Evolutionary conservation across 1,140 invertebrate species (phyloP).

Genomic region (Onthophagus taurus): DNA sequence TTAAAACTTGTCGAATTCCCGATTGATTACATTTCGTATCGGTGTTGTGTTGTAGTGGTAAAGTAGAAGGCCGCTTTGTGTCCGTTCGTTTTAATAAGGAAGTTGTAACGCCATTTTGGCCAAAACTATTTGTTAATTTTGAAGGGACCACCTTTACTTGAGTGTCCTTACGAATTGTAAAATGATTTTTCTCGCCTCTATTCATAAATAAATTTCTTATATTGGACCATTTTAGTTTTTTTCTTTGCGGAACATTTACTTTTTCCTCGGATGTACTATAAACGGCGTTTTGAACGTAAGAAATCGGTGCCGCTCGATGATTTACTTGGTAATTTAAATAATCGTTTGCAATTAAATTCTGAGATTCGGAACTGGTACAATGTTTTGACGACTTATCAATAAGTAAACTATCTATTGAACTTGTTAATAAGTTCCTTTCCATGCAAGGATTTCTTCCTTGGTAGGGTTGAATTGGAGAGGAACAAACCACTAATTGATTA

Average conservation of each 20-base stretch:
- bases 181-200: slow-evolving; percentile 16
- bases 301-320: slow-evolving; percentile 51
- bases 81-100: slow-evolving; percentile 28
- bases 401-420: slow-evolving; percentile 53
- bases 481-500: slow-evolving; percentile 38
- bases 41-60: slow-evolving; percentile 22
- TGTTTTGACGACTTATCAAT: slow-evolving; percentile 63
- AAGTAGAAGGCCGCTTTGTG: slow-evolving; percentile 31
- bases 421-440: slow-evolving; percentile 65
- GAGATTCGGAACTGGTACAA: slow-evolving; percentile 39
- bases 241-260: slow-evolving; percentile 19
- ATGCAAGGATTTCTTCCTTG: slow-evolving; percentile 84
- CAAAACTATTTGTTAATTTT: slow-evolving; percentile 28
- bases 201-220: slow-evolving; percentile 33
- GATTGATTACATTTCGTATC: slow-evolving; percentile 9
- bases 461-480: slow-evolving; percentile 57
- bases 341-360: slow-evolving; percentile 36
- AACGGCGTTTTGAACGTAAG: slow-evolving; percentile 70
- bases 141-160: slow-evolving; percentile 39
- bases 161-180: slow-evolving; percentile 39
- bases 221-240: slow-evolving; percentile 31
- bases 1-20: slow-evolving; percentile 29
- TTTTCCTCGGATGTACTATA: slow-evolving; percentile 34
- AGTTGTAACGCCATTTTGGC: slow-evolving; percentile 30
- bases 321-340: slow-evolving; percentile 32